Percentiles rank a stretch among this genome's conserved stretches.
These are phyloP conservation scores for Ailurus styani DNA, from an alignment of 2,113 vertebrate species.

Conservation along the genomic window DNA sequence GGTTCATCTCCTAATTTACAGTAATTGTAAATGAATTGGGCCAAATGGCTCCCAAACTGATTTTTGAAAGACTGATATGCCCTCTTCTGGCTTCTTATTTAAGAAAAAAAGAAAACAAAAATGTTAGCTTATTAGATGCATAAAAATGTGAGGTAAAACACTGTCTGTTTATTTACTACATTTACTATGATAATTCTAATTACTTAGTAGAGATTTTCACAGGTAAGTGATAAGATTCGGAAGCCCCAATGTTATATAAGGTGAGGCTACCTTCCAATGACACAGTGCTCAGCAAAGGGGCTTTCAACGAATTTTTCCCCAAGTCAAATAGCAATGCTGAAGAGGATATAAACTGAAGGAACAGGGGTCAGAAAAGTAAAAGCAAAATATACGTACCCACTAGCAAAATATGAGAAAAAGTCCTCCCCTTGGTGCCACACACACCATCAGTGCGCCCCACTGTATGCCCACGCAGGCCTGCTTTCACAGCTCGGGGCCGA, in stretches of 20 bases:
- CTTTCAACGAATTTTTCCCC: neutral
- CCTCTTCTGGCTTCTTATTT: slow-evolving; percentile 61
- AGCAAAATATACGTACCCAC: neutral
- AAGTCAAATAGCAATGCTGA: neutral
- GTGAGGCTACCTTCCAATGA: neutral
- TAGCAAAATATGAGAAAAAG: neutral
- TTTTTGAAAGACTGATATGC: slow-evolving; percentile 60
- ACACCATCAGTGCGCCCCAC: neutral
- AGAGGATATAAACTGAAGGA: neutral
- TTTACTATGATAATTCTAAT: slow-evolving; percentile 10
- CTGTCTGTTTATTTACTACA: neutral
- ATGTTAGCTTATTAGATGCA: neutral
- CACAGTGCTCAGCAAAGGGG: neutral
- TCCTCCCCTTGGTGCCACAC: neutral
- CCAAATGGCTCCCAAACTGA: slow-evolving; percentile 49
- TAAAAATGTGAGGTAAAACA: neutral
- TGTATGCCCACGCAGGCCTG: neutral
- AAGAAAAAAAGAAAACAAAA: neutral
- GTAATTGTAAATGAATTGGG: slow-evolving; percentile 46
- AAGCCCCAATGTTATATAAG: neutral
- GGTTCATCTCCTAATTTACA: slow-evolving; percentile 20
- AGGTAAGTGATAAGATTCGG: neutral
- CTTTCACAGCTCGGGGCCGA: neutral
- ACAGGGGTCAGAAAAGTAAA: neutral
- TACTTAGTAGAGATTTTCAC: slow-evolving; percentile 3